Percentiles rank a stretch among this genome's conserved stretches.
phyloP scores from a whole-genome alignment of 1,140 invertebrate genomes.

The Orius insidiosus region DNA sequence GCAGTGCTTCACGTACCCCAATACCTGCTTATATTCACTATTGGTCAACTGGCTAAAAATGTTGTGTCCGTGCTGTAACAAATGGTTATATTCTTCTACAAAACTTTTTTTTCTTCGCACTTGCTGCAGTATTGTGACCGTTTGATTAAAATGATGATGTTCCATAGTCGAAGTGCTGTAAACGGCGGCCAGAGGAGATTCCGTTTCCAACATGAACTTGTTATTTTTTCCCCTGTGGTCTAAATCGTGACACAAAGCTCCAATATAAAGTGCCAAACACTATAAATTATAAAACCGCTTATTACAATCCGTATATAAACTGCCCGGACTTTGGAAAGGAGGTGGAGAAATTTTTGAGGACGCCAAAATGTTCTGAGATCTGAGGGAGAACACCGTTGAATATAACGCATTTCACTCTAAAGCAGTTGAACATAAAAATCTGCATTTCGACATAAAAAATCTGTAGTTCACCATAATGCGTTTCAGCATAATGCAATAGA shows the following conservation, averaged over 20 bases:
- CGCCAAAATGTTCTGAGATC: too few relatives aligned
- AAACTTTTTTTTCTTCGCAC: conserved; percentile 24
- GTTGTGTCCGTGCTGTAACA: conserved; percentile 54
- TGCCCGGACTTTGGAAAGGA: too few relatives aligned
- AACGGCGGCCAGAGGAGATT: conserved; percentile 59
- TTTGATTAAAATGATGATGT: conserved; percentile 77
- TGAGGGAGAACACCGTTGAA: too few relatives aligned
- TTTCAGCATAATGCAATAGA: too few relatives aligned
- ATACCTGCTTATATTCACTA: conserved; percentile 58
- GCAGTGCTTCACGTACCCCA: conserved; percentile 57
- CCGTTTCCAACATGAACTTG: conserved; percentile 66
- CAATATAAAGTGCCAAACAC: conserved; percentile 57
- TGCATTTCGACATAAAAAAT: too few relatives aligned
- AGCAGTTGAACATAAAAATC: too few relatives aligned
- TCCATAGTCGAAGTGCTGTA: conserved; percentile 72
- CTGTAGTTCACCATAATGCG: too few relatives aligned
- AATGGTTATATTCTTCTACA: background rate
- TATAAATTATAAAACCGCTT: conserved; percentile 27
- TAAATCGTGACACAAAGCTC: conserved; percentile 65
- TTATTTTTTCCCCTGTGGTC: conserved; percentile 74
- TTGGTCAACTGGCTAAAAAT: conserved; percentile 56
- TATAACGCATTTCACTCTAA: too few relatives aligned
- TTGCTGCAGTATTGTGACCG: conserved; percentile 66
- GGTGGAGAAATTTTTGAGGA: too few relatives aligned
- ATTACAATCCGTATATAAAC: too few relatives aligned